Base-by-base conservation (phyloP, 64 coral and sea anemone species). In the Montipora cactus region DNA sequence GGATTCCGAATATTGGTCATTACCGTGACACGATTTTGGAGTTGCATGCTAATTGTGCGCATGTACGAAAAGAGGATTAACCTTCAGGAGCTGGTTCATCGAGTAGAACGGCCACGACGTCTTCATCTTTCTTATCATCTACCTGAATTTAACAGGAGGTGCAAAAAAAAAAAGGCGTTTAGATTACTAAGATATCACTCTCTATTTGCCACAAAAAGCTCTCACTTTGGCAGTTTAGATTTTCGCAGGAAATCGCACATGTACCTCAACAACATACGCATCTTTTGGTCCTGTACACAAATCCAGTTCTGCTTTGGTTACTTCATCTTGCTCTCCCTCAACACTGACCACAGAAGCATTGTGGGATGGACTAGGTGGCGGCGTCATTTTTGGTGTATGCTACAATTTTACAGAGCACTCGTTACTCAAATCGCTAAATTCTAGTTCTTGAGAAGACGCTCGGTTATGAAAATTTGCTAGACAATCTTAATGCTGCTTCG, bases 41-140 rank as follows among this genome's bases (percentile, higher is more conserved):
- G 37, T 37, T 0, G 0, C 37, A 37, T 37, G 37, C 37, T 37
- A 37, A 37, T 37, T 37, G 37, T 37, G 37, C 37, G 1, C 0
- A 37, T 37, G 37, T 37, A 37, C 37, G 37, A 37, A 37, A 37
- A 37, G 37, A 3, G 18, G 9, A 47, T 91, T 82, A 45, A 96
- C 97, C 97, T 94, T 96, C 94, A 70, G 97, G 97, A 5, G 94
- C 78, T 44, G 97, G 97, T 10, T 95, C 83, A 89, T 98, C 97
- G 18, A 98, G 84, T 8, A 98, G 62, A 75, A 95, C 94, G 8
- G 94, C 64, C 2, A 98, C 91, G 13, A 98, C 90, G 64, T 98
- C 97, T 86, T 98, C 97, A 59, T 98, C 97, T 83, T 98, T 95
- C 46, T 96, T 96, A 46, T 98, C 97, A 77, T 98, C 97, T 73